phyloP scores from a whole-genome alignment of 1,140 invertebrate genomes.

The Potamilus streckersoni region DNA sequence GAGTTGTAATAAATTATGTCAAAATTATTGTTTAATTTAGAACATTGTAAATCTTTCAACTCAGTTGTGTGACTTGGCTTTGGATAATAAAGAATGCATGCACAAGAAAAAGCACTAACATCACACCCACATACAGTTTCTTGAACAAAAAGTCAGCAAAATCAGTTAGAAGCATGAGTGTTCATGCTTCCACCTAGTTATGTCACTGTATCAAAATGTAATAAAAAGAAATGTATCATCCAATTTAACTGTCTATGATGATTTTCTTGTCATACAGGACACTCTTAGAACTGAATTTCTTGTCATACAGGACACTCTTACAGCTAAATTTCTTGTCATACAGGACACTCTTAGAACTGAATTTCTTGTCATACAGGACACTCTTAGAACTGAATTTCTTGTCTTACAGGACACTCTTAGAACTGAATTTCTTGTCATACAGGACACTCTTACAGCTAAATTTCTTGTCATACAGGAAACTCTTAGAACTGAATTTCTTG shows the following conservation, averaged over 20 bases:
- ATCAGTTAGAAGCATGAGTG: too few relatives aligned
- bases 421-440: too few relatives aligned
- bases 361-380: constrained; percentile 75
- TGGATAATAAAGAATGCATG: background rate
- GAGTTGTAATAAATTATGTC: too few relatives aligned
- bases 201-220: background rate
- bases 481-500: constrained; percentile 92
- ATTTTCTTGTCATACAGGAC: constrained; percentile 71
- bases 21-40: too few relatives aligned
- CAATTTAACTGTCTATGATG: background rate
- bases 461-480: constrained; percentile 78
- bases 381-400: constrained; percentile 84
- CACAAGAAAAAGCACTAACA: background rate
- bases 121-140: background rate
- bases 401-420: constrained; percentile 85
- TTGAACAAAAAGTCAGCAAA: background rate
- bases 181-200: background rate
- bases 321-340: constrained; percentile 76
- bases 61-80: background rate
- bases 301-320: constrained; percentile 80
- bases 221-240: background rate
- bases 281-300: constrained; percentile 92
- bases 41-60: too few relatives aligned
- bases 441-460: too few relatives aligned
- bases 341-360: too few relatives aligned